Percentiles rank a stretch among this genome's conserved stretches.
phyloP scores from a whole-genome alignment of 2,113 vertebrate species.

The Cyprinodon variegatus region DNA sequence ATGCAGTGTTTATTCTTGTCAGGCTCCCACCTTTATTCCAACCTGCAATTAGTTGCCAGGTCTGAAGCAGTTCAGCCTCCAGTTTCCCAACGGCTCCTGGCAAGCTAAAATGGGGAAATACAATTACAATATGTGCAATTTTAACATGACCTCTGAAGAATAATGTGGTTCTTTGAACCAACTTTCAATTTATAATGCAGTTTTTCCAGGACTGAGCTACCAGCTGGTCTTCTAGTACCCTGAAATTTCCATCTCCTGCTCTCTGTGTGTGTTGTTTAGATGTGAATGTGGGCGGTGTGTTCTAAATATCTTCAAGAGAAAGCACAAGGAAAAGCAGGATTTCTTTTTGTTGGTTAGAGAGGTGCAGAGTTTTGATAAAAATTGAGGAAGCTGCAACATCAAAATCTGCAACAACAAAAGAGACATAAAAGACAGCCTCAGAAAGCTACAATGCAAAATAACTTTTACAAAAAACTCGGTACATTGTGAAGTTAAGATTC shows the following conservation, averaged over 20 bases:
- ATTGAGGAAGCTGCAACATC: no score
- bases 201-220: conserved; percentile 39
- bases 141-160: conserved; percentile 56
- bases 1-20: conserved; percentile 53
- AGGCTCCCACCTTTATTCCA: conserved; percentile 28
- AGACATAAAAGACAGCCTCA: no score
- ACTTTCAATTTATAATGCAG: conserved; percentile 23
- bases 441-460: no score
- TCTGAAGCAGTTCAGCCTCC: conserved; percentile 48
- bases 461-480: no score
- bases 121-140: conserved; percentile 71
- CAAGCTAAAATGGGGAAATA: conserved; percentile 23
- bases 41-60: conserved; percentile 52
- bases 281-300: conserved; percentile 40
- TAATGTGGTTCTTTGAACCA: conserved; percentile 41
- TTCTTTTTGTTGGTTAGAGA: not conserved
- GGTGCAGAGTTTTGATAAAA: not conserved
- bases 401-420: no score
- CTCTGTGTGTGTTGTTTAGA: conserved; percentile 17
- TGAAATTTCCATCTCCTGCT: conserved; percentile 21
- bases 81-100: conserved; percentile 45
- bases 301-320: conserved; percentile 24
- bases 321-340: not conserved
- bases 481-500: no score
- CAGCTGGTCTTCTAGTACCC: conserved; percentile 8